Conservation (phyloP, 2,888 invertebrate species). For the Archips xylosteana region DNA sequence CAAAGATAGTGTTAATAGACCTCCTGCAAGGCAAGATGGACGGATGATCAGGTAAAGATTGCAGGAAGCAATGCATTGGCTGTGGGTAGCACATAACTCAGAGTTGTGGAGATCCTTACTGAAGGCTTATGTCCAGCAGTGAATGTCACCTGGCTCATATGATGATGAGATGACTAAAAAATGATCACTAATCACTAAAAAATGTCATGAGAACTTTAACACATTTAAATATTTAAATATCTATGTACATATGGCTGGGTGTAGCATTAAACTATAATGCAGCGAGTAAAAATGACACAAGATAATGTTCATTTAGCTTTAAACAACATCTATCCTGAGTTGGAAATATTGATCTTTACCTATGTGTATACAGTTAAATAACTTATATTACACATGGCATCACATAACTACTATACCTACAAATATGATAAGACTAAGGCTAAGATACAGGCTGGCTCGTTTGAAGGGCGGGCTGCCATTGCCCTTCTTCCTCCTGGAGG, state of each 20-base stretch:
- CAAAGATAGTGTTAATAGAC: no score
- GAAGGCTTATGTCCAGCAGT: no score
- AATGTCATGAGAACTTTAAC: not conserved
- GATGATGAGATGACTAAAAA: no score
- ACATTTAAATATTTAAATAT: not conserved
- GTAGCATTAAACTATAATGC: not conserved
- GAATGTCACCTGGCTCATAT: not conserved
- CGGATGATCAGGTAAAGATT: no score
- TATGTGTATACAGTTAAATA: not conserved
- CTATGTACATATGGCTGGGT: slow-evolving; percentile 2
- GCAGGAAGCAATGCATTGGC: no score
- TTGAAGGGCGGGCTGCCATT: slow-evolving; percentile 45
- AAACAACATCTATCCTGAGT: not conserved
- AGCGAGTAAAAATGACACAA: not conserved
- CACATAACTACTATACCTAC: slow-evolving; percentile 44
- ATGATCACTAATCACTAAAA: not conserved
- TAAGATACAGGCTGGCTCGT: slow-evolving; percentile 39
- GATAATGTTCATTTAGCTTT: not conserved
- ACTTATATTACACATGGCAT: slow-evolving; percentile 19
- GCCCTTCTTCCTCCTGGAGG: slow-evolving; percentile 56
- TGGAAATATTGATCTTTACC: not conserved
- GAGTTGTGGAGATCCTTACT: no score
- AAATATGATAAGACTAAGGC: slow-evolving; percentile 46
- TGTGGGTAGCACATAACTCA: no score
- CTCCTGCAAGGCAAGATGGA: no score